A percentile compares a stretch with the other conserved stretches of the same genome.
Evolutionary conservation across 2,888 invertebrate species (phyloP).

Genomic region (Hecatera dysodea): DNA sequence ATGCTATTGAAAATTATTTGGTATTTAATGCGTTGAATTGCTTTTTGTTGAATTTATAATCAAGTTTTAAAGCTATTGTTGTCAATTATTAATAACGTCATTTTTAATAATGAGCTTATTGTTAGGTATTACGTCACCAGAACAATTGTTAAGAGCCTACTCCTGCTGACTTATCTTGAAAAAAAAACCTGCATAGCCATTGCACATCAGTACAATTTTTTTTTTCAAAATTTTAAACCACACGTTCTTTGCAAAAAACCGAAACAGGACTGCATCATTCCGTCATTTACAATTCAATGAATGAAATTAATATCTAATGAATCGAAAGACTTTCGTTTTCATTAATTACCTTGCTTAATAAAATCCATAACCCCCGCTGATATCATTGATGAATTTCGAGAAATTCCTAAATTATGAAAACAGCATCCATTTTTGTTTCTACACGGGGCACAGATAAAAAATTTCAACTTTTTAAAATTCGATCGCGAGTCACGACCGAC

Average conservation of each 20-base stretch:
- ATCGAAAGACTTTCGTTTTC: conserved; percentile 4
- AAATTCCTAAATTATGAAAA: conserved; percentile 49
- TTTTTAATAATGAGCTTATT: conserved; percentile 25
- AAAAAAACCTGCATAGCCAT: not conserved
- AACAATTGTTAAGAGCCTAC: too few relatives aligned
- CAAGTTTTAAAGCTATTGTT: conserved; percentile 34
- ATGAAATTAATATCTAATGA: conserved; percentile 18
- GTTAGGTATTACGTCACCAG: not conserved
- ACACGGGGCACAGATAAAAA: conserved; percentile 62
- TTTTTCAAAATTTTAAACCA: too few relatives aligned
- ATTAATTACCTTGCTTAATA: conserved; percentile 29
- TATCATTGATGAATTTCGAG: conserved; percentile 41
- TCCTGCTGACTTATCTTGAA: not conserved
- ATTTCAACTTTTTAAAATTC: conserved; percentile 71
- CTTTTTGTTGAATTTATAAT: conserved; percentile 42
- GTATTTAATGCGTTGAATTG: conserved; percentile 29
- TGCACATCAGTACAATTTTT: not conserved
- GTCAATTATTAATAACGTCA: conserved; percentile 32
- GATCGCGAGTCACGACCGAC: conserved; percentile 62
- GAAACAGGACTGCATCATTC: not conserved
- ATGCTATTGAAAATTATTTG: conserved; percentile 49
- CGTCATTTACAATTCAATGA: conserved; percentile 12
- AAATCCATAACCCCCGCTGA: conserved; percentile 50
- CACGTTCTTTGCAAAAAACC: not conserved
- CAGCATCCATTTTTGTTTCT: conserved; percentile 48